phyloP scores from a whole-genome alignment of 2,888 invertebrate genomes.

The Minunthozetes semirufus region DNA sequence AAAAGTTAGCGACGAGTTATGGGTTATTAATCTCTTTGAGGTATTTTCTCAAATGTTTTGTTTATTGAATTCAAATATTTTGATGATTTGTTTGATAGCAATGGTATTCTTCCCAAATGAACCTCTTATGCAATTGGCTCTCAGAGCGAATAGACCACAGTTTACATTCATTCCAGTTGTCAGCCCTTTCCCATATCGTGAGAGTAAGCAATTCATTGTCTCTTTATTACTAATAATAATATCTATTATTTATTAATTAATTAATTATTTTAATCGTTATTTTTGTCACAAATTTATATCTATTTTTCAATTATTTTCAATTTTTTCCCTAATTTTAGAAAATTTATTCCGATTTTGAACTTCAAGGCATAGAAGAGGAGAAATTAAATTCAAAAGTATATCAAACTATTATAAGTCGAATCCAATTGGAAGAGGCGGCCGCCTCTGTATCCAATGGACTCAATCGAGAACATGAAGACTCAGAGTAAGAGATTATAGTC shows the following conservation, averaged over 20 bases:
- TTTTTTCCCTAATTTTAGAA: constrained; percentile 59
- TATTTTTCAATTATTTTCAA: background rate
- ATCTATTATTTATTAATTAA: too few species aligned
- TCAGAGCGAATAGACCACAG: constrained; percentile 84
- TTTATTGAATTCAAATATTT: background rate
- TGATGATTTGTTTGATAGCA: constrained; percentile 55
- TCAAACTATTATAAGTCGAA: constrained; percentile 80
- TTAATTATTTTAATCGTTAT: too few species aligned
- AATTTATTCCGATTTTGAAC: constrained; percentile 97
- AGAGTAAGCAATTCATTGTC: constrained; percentile 60
- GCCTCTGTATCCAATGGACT: constrained; percentile 49
- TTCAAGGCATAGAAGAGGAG: constrained; percentile 97
- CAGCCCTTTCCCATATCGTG: constrained; percentile 89
- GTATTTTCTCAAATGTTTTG: too few species aligned
- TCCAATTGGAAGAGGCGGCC: constrained; percentile 97
- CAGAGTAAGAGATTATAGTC: constrained; percentile 44
- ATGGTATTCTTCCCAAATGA: constrained; percentile 93
- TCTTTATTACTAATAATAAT: too few species aligned
- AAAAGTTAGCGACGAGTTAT: constrained; percentile 80
- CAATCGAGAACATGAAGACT: constrained; percentile 44
- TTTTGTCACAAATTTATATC: too few species aligned
- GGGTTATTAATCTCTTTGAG: constrained; percentile 74
- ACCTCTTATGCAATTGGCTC: constrained; percentile 87
- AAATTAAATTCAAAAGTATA: constrained; percentile 92
- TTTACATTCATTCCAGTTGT: constrained; percentile 92